These are phyloP conservation scores for Taenaris catops DNA, from an alignment of 2,888 invertebrate species.

Conservation along the genomic window DNA sequence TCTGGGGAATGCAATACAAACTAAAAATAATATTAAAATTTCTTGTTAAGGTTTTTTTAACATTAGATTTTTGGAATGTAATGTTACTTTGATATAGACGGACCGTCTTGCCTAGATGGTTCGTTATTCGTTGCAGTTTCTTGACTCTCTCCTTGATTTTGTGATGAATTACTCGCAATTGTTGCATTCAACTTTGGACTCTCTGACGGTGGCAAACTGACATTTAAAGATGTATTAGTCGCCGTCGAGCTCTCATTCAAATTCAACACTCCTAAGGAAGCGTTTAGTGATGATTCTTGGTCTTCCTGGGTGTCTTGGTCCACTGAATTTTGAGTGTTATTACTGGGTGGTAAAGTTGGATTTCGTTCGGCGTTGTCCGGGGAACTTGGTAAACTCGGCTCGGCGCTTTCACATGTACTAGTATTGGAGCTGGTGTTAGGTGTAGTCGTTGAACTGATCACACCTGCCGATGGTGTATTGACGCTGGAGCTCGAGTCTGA, in stretches of 20 bases:
- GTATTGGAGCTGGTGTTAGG: constrained; percentile 86
- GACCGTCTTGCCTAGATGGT: constrained; percentile 40
- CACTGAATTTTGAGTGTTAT: constrained; percentile 30
- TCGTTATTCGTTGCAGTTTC: constrained; percentile 42
- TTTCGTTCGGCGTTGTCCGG: constrained; percentile 68
- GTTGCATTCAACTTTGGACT: constrained; percentile 54
- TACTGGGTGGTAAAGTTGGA: constrained; percentile 32
- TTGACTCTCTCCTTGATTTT: constrained; percentile 37
- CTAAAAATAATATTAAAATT: too few relatives aligned
- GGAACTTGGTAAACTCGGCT: constrained; percentile 86
- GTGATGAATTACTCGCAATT: constrained; percentile 30
- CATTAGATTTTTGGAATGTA: constrained; percentile 47
- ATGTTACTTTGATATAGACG: constrained; percentile 54
- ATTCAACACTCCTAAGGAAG: constrained; percentile 61
- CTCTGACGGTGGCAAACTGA: constrained; percentile 58
- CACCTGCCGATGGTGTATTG: constrained; percentile 77
- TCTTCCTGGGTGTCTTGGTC: constrained; percentile 34
- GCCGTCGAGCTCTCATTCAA: constrained; percentile 69
- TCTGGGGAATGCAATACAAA: too few relatives aligned
- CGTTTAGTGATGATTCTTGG: constrained; percentile 34
- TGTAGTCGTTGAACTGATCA: constrained; percentile 83
- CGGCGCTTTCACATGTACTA: constrained; percentile 85
- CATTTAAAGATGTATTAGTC: constrained; percentile 66
- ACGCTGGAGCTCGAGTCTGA: constrained; percentile 86
- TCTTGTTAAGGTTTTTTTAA: too few relatives aligned